Conservation (phyloP, 2,797 vertebrate species). For the Discoglossus pictus region DNA sequence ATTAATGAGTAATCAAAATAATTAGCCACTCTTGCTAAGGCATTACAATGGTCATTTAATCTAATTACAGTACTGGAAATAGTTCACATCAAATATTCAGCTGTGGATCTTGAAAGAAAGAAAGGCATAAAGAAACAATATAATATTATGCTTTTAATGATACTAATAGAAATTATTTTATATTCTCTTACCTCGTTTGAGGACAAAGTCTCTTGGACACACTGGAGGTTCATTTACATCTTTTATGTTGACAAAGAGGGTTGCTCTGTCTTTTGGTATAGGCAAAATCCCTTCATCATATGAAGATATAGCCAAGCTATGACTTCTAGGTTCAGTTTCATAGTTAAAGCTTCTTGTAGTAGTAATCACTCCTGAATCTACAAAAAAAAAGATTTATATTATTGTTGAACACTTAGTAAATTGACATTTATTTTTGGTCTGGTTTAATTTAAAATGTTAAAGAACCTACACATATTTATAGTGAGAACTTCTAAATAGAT, state of each 20-base stretch:
- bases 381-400: conserved; percentile 1
- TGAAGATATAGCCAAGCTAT: conserved; percentile 34
- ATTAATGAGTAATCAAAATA: no score
- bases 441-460: no score
- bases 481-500: no score
- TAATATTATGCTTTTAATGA: neutral
- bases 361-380: conserved; percentile 46
- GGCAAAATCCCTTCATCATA: no score
- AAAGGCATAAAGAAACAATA: neutral
- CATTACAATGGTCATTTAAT: no score
- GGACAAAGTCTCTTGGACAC: conserved; percentile 48
- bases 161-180: no score
- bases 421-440: no score
- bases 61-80: no score
- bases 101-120: neutral
- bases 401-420: no score
- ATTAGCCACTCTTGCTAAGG: no score
- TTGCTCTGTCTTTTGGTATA: neutral
- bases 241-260: conserved; percentile 52
- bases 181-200: conserved; percentile 33
- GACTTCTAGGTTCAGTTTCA: conserved; percentile 44
- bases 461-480: no score
- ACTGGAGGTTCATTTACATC: conserved; percentile 48
- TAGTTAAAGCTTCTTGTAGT: conserved; percentile 53
- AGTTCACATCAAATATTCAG: no score